These are phyloP conservation scores for Pachypanchax playfairii DNA, from an alignment of 2,113 vertebrate genomes.

Conservation along the genomic window DNA sequence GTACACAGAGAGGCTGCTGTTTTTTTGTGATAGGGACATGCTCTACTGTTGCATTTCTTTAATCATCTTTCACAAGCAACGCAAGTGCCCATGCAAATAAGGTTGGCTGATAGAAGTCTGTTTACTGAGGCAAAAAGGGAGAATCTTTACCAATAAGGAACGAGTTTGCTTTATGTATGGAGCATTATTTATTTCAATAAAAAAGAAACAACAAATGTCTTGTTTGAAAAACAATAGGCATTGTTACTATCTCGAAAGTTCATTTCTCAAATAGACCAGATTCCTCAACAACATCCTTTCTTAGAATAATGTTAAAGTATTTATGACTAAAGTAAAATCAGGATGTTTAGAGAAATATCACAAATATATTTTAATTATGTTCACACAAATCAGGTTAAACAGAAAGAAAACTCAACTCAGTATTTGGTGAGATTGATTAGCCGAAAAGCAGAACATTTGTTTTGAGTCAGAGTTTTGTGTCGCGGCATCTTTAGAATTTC, in stretches of 20 bases:
- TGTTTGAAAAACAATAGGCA: slow-evolving; percentile 15
- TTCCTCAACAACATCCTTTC: too few relatives aligned
- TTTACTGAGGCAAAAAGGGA: slow-evolving; percentile 57
- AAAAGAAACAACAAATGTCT: slow-evolving; percentile 21
- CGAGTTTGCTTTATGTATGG: slow-evolving; percentile 32
- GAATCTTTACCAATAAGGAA: slow-evolving; percentile 57
- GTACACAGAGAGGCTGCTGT: neutral
- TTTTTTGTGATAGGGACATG: slow-evolving; percentile 14
- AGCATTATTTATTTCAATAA: slow-evolving; percentile 33
- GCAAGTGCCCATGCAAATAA: slow-evolving; percentile 50
- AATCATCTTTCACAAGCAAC: slow-evolving; percentile 36
- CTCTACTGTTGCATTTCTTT: slow-evolving; percentile 11
- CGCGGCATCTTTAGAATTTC: neutral
- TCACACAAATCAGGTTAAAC: neutral
- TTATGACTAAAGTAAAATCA: neutral
- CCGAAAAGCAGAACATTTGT: too few relatives aligned
- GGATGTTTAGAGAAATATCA: neutral
- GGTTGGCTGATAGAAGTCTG: slow-evolving; percentile 45
- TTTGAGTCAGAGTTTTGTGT: neutral
- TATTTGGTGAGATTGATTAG: neutral
- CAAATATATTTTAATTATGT: neutral
- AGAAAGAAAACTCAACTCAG: neutral
- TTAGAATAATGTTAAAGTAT: too few relatives aligned
- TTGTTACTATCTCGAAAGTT: neutral
- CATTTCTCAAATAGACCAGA: too few relatives aligned